phyloP scores from a whole-genome alignment of 2,888 invertebrate genomes.

The Mythimna impura region DNA sequence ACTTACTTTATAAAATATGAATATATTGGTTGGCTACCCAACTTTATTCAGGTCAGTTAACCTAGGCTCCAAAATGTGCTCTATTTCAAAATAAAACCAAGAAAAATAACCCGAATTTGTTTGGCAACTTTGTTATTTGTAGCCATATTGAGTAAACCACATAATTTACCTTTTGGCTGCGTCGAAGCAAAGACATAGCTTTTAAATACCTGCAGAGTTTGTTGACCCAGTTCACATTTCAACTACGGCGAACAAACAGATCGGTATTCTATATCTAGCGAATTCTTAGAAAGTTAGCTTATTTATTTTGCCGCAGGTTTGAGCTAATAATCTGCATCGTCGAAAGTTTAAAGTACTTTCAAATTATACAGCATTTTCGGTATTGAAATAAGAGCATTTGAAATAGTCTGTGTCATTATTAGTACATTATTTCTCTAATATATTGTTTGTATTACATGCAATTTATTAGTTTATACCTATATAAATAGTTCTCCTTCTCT shows the following conservation, averaged over 20 bases:
- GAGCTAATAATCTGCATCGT: conserved; percentile 32
- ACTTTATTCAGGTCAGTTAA: neutral
- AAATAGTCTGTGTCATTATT: neutral
- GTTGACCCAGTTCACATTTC: conserved; percentile 56
- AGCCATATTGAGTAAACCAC: conserved; percentile 26
- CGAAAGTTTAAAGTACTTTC: conserved; percentile 16
- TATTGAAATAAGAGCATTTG: neutral
- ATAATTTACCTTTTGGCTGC: conserved; percentile 41
- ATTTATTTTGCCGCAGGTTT: conserved; percentile 37
- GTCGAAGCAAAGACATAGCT: conserved; percentile 54
- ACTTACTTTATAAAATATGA: no score
- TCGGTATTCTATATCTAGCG: conserved; percentile 44
- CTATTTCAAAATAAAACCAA: conserved; percentile 6
- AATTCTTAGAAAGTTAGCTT: conserved; percentile 35
- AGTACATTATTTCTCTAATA: no score
- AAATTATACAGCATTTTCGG: neutral
- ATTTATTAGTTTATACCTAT: no score
- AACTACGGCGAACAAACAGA: conserved; percentile 58
- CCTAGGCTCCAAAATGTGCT: neutral
- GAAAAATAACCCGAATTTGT: conserved; percentile 5
- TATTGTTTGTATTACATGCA: no score
- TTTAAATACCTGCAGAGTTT: conserved; percentile 64
- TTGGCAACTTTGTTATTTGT: conserved; percentile 32
- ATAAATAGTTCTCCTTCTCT: no score
- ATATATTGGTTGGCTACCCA: neutral